Conservation (phyloP, 2,113 vertebrate species). For the Todiramphus saurophagus region DNA sequence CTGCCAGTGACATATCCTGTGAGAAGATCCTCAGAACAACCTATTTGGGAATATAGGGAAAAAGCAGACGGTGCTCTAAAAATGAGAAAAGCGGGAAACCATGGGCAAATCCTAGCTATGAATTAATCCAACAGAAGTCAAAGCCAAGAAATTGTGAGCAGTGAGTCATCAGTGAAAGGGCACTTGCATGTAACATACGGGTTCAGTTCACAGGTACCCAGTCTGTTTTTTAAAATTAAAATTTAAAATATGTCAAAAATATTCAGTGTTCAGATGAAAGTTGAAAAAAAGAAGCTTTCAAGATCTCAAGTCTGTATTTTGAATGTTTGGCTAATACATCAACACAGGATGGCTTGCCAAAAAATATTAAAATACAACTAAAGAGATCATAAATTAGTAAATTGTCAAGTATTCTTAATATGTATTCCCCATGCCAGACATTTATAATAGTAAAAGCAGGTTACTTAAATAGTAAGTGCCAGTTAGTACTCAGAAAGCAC, state of each 20-base stretch:
- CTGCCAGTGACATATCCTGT: background rate
- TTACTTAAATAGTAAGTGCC: conserved; percentile 55
- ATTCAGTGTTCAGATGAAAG: conserved; percentile 63
- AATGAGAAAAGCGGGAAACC: background rate
- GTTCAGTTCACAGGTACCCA: conserved; percentile 65
- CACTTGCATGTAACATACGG: conserved; percentile 55
- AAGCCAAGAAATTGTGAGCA: conserved; percentile 53
- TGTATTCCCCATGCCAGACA: conserved; percentile 64
- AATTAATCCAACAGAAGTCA: conserved; percentile 38
- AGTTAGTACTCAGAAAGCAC: conserved; percentile 23
- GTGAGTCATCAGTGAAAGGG: conserved; percentile 47
- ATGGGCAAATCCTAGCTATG: background rate
- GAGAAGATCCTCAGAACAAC: conserved; percentile 1
- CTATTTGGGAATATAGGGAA: background rate
- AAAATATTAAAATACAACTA: conserved; percentile 72
- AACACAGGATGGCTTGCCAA: conserved; percentile 70
- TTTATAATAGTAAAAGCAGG: conserved; percentile 66
- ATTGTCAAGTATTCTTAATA: conserved; percentile 70
- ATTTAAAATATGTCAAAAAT: conserved; percentile 71
- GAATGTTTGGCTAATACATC: conserved; percentile 71
- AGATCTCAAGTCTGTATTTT: conserved; percentile 70
- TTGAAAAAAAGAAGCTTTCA: conserved; percentile 43
- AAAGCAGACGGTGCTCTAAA: conserved; percentile 4
- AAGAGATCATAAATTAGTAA: conserved; percentile 77
- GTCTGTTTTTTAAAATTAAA: conserved; percentile 69